A percentile compares a stretch with the other conserved stretches of the same genome.
phyloP scores from a whole-genome alignment of 2,888 invertebrate species.

The Ditylenchus weischeri region DNA sequence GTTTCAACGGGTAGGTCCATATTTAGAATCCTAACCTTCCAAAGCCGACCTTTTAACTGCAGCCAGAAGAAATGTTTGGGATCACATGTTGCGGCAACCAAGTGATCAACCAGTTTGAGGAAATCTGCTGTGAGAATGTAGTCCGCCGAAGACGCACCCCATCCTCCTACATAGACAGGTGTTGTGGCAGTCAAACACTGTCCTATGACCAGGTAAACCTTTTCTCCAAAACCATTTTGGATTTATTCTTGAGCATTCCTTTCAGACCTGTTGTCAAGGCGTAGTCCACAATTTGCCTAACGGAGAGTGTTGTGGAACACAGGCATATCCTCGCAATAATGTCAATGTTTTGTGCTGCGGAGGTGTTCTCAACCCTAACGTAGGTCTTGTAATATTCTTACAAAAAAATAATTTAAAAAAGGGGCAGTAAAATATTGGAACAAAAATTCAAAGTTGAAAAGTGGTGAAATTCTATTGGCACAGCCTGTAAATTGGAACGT shows the following conservation, averaged over 20 bases:
- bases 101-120: slow-evolving; percentile 50
- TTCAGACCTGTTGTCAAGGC: slow-evolving; percentile 50
- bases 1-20: slow-evolving; percentile 32
- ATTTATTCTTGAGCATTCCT: no score
- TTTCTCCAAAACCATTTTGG: no score
- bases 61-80: slow-evolving; percentile 42
- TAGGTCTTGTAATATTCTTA: not conserved
- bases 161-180: slow-evolving; percentile 45
- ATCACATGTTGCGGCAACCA: slow-evolving; percentile 46
- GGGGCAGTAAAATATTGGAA: no score
- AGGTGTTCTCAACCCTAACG: slow-evolving; percentile 39
- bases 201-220: slow-evolving; percentile 44
- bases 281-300: slow-evolving; percentile 54
- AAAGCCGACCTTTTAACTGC: not conserved
- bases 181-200: slow-evolving; percentile 49
- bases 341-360: slow-evolving; percentile 48
- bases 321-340: slow-evolving; percentile 45
- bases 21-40: slow-evolving; percentile 26
- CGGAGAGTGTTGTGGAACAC: slow-evolving; percentile 53
- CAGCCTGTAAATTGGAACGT: no score
- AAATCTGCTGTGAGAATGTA: slow-evolving; percentile 49
- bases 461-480: no score
- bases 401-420: no score
- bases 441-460: no score
- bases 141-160: slow-evolving; percentile 35